A percentile compares a stretch with the other conserved stretches of the same genome.
Evolutionary conservation across 2,113 vertebrate genomes (phyloP).

Genomic region (Crotophaga sulcirostris): DNA sequence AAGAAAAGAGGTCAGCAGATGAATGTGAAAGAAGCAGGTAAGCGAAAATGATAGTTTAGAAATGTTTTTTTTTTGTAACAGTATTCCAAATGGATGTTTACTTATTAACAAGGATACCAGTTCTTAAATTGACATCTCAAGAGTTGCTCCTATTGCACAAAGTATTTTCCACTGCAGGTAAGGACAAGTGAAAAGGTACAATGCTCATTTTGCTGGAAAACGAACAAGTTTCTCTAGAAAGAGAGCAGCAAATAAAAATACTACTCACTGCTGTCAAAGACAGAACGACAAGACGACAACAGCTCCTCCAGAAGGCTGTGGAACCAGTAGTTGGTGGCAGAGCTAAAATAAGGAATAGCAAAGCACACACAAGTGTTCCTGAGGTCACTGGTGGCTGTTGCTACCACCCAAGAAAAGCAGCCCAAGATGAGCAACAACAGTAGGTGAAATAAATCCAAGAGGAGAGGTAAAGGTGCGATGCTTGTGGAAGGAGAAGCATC

Average conservation of each 20-base stretch:
- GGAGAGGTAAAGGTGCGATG: not conserved
- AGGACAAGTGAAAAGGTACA: not conserved
- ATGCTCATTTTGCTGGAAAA: not conserved
- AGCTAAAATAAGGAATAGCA: not conserved
- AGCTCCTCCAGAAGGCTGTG: not conserved
- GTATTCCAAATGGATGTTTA: not conserved
- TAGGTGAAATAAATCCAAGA: not conserved
- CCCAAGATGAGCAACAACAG: not conserved
- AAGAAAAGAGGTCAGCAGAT: not conserved
- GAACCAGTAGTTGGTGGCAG: not conserved
- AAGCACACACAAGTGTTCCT: not conserved
- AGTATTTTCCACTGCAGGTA: not conserved
- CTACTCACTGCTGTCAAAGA: not conserved
- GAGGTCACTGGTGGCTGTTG: not conserved
- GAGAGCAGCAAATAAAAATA: not conserved
- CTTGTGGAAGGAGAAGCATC: not conserved
- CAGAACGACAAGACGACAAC: rapidly evolving
- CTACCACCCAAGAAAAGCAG: not conserved
- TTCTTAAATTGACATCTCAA: not conserved
- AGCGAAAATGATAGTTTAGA: not conserved
- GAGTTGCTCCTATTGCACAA: not conserved
- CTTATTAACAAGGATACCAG: not conserved
- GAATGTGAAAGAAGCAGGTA: not conserved
- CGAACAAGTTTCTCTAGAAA: not conserved
- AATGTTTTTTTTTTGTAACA: not conserved